phyloP scores from a whole-genome alignment of 2,113 vertebrate genomes.

The Crocuta crocuta region DNA sequence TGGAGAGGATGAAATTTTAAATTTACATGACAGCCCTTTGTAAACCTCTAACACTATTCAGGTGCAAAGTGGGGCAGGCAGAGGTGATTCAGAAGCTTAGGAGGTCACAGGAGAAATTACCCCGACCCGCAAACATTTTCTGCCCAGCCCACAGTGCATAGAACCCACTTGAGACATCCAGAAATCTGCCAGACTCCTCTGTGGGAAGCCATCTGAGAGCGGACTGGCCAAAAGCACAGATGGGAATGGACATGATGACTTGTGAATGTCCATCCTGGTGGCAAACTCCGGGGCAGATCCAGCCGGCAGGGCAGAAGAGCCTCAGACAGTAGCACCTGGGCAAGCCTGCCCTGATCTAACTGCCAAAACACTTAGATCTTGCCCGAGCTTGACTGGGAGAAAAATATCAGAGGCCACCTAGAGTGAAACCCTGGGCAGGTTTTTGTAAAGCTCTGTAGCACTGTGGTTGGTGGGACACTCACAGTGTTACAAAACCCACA shows the following conservation, averaged over 20 bases:
- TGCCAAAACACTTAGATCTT: conserved; percentile 65
- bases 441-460: conserved; percentile 73
- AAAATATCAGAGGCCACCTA: conserved; percentile 6
- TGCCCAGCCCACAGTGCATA: conserved; percentile 13
- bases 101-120: conserved; percentile 11
- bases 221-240: not conserved
- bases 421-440: conserved; percentile 10
- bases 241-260: not conserved
- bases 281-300: not conserved
- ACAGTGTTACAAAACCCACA: conserved; percentile 71
- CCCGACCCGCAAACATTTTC: not conserved
- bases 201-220: not conserved
- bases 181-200: not conserved
- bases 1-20: not conserved
- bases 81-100: not conserved
- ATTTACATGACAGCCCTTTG: conserved; percentile 50
- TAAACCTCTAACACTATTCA: not conserved
- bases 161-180: conserved; percentile 6
- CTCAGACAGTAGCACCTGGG: not conserved
- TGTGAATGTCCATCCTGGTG: conserved; percentile 2
- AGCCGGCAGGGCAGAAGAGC: not conserved
- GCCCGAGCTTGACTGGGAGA: not conserved
- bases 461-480: conserved; percentile 38
- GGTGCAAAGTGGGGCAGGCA: not conserved
- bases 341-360: not conserved